Conservation (phyloP, 1,140 invertebrate species). For the Meloidogyne floridensis region DNA sequence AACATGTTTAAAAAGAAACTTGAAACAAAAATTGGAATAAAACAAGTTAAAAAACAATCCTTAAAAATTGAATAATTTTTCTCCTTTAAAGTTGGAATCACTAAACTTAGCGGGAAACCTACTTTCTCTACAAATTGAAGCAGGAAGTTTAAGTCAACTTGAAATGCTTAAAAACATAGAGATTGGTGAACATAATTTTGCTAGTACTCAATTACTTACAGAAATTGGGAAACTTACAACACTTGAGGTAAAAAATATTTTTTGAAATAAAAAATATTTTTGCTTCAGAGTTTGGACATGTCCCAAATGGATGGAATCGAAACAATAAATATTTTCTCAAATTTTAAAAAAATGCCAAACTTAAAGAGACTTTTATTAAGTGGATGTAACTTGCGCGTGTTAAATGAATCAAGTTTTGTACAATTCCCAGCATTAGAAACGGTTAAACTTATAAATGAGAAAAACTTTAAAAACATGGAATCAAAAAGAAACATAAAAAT, state of each 20-base stretch:
- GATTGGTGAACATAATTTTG: constrained; percentile 58
- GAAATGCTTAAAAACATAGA: constrained; percentile 39
- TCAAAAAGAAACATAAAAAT: no score
- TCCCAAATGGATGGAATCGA: constrained; percentile 49
- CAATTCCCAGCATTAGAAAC: constrained; percentile 29
- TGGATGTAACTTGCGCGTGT: constrained; percentile 42
- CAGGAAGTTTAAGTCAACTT: constrained; percentile 40
- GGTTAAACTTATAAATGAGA: neutral
- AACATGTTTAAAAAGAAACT: neutral
- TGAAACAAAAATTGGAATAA: neutral
- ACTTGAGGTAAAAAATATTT: constrained; percentile 35
- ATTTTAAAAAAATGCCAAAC: constrained; percentile 33
- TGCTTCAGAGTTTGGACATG: constrained; percentile 40
- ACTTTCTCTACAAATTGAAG: constrained; percentile 40
- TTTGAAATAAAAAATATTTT: neutral
- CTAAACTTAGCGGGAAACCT: constrained; percentile 52
- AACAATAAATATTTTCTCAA: constrained; percentile 27
- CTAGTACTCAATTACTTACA: constrained; percentile 41
- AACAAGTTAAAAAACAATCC: neutral
- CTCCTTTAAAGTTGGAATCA: constrained; percentile 49
- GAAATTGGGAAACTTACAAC: constrained; percentile 40
- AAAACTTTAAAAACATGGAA: no score
- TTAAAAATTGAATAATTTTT: neutral
- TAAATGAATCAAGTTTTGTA: constrained; percentile 35
- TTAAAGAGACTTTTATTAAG: constrained; percentile 39